Evolutionary conservation across 2,888 invertebrate species (phyloP), one percentile per base, ranked within the genome.

Genomic region (Phaonia tiefii): DNA sequence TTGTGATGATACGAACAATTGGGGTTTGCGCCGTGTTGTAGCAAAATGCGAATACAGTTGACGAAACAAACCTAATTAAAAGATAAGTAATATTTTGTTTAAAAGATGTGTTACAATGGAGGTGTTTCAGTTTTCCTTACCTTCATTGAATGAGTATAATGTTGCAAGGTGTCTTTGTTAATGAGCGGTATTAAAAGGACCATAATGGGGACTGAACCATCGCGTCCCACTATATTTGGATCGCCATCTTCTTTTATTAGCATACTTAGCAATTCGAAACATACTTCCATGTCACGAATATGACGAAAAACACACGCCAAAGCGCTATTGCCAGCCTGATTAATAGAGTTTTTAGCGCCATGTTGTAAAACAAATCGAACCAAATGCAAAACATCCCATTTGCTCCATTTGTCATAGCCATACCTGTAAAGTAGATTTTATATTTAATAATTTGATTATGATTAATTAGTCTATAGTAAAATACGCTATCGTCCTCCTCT

Each of bases 81-180:
- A 44, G 31, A 74, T 8, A 25, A 49, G 10, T 25, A 31, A n/a
- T 13, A 42, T 39, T 25, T 58, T 37, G 15, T 15, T 39, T 39
- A 42, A 44, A 7, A 39, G 20, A 8, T 4, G 37, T 10, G 2
- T 44, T 26, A 42, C n/a, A 54, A 1, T 58, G n/a, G 17, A 58
- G 1, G 15, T 31, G 39, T 1, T 7, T 17, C 44, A 75, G 37
- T 11, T 26, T 5, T 37, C 73, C 44, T 87, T 87, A 93, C 94
- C 92, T 95, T 95, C 94, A 94, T 94, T 83, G 93, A 93, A 89
- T 95, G 95, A 3, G 94, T 94, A 86, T 94, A 94, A 88, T 94
- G 93, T 88, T 94, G 94, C 63, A 94, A 88, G 63, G 94, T 94
- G 89, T 95, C 95, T 87, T 95, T 95, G 88, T 95, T 95, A 75